These are phyloP conservation scores for Stictocephala bisonia DNA, from an alignment of 2,888 invertebrate genomes.

Conservation along the genomic window DNA sequence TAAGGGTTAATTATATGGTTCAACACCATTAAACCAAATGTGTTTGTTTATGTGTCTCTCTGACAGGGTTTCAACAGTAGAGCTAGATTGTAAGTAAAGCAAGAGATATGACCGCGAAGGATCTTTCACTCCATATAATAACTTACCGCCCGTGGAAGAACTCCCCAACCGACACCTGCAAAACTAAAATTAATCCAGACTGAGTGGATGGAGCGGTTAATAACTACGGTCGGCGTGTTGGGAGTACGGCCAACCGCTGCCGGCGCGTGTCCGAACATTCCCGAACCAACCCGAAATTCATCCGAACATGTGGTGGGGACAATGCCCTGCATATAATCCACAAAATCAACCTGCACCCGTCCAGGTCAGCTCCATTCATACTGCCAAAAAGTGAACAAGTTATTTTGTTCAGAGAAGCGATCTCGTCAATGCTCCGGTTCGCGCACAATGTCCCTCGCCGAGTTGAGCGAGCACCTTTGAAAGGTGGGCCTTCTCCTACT, in stretches of 20 bases:
- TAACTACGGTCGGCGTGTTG: constrained; percentile 13
- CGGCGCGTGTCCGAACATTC: constrained; percentile 47
- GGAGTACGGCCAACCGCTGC: constrained; percentile 34
- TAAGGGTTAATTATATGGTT: too few species aligned
- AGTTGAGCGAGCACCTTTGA: background rate
- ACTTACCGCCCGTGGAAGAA: too few species aligned
- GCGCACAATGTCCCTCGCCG: background rate
- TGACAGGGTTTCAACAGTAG: too few species aligned
- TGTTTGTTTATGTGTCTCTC: too few species aligned
- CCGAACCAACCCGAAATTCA: background rate
- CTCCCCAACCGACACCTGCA: too few species aligned
- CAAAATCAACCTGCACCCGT: background rate
- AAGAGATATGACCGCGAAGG: too few species aligned
- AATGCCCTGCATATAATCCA: constrained; percentile 23
- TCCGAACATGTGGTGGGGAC: background rate
- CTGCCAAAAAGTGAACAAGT: constrained; percentile 42
- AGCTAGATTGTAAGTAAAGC: too few species aligned
- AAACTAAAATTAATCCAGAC: constrained; percentile 31
- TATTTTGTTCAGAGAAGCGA: constrained; percentile 42
- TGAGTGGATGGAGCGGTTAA: too few species aligned
- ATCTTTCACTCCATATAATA: too few species aligned
- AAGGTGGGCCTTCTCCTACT: background rate
- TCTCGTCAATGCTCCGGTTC: too few species aligned
- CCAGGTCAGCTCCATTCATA: constrained; percentile 39
- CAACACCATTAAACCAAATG: too few species aligned